phyloP scores from a whole-genome alignment of 1,140 invertebrate genomes.

The Rhopalosiphum maidis region DNA sequence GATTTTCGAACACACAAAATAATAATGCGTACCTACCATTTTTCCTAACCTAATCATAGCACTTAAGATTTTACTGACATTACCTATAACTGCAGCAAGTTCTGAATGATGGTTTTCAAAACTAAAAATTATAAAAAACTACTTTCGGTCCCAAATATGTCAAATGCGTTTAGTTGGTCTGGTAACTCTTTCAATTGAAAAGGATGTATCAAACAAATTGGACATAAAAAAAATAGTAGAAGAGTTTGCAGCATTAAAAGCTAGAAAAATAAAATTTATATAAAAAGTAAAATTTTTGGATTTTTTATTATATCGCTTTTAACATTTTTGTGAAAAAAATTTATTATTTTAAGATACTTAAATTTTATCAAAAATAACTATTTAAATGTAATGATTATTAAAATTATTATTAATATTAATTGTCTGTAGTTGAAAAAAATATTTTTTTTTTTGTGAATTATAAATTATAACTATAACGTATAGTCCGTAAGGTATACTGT shows the following conservation, averaged over 20 bases:
- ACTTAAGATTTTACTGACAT: conserved; percentile 76
- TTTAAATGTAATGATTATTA: too few species aligned
- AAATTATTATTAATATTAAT: too few species aligned
- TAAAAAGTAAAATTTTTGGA: background rate
- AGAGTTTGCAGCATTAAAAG: background rate
- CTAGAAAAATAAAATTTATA: background rate
- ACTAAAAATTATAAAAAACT: background rate
- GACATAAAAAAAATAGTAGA: background rate
- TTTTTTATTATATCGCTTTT: background rate
- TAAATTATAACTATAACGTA: too few species aligned
- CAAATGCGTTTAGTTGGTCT: background rate
- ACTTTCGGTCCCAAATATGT: conserved; percentile 60
- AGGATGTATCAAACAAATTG: background rate
- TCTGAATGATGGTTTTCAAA: background rate
- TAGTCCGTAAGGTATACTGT: too few species aligned
- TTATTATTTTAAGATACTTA: too few species aligned
- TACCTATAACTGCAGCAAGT: background rate
- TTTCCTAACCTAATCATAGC: conserved; percentile 65
- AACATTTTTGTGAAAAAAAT: background rate
- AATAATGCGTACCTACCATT: conserved; percentile 48
- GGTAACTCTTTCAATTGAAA: background rate
- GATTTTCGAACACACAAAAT: too few species aligned
- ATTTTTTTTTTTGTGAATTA: too few species aligned
- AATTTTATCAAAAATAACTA: too few species aligned
- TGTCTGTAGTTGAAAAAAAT: too few species aligned